Percentiles rank a stretch among this genome's conserved stretches.
Evolutionary conservation across 2,888 invertebrate genomes (phyloP).

Genomic region (Hoplodrina ambigua): DNA sequence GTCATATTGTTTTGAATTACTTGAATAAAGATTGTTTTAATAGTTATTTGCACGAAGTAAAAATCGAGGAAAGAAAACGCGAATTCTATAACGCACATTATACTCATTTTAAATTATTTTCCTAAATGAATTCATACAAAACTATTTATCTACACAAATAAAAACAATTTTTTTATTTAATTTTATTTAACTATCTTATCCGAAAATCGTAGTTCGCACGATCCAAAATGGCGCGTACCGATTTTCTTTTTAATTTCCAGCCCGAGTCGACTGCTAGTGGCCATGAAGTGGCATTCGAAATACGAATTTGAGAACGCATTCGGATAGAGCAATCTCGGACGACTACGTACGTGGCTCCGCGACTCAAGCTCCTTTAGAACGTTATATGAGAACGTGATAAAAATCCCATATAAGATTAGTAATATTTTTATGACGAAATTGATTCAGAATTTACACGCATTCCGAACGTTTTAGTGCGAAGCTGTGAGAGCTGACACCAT

Average conservation of each 20-base stretch:
- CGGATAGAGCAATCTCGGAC: constrained; percentile 81
- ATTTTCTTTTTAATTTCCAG: constrained; percentile 56
- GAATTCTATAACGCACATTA: neutral
- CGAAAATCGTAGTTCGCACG: constrained; percentile 2
- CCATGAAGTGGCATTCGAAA: constrained; percentile 68
- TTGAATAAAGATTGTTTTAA: constrained; percentile 19
- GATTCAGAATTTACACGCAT: constrained; percentile 73
- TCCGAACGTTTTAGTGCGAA: constrained; percentile 60
- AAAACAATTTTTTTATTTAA: no score
- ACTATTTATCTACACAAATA: neutral
- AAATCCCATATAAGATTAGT: constrained; percentile 76
- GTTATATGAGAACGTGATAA: constrained; percentile 83
- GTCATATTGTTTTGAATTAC: constrained; percentile 16
- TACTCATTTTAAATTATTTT: neutral
- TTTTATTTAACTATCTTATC: neutral
- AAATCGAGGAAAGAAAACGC: neutral
- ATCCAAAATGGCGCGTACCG: constrained; percentile 13
- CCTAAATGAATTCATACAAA: neutral
- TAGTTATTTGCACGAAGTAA: constrained; percentile 9
- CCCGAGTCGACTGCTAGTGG: constrained; percentile 63
- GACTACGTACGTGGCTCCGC: constrained; percentile 73
- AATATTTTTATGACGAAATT: constrained; percentile 74
- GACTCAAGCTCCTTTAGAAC: constrained; percentile 69
- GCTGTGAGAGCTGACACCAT: constrained; percentile 53
- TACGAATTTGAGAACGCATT: constrained; percentile 79